Conservation (phyloP, 2,888 invertebrate genomes). For the Habroteleia sp. region DNA sequence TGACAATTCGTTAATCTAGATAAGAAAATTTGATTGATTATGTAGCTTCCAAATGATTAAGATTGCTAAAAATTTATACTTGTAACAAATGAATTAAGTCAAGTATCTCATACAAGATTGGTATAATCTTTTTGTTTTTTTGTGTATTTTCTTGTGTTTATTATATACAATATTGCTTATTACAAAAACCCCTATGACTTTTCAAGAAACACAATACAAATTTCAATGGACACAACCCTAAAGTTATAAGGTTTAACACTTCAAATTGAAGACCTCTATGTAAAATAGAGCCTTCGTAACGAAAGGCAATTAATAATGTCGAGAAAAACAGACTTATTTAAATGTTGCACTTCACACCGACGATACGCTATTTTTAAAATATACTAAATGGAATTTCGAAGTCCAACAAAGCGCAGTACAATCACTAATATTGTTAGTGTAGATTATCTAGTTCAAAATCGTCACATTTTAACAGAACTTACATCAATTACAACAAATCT, state of each 20-base stretch:
- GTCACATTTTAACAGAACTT: constrained; percentile 6
- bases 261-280: neutral
- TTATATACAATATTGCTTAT: constrained; percentile 28
- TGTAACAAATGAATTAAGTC: neutral
- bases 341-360: constrained; percentile 21
- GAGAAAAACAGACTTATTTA: constrained; percentile 8
- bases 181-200: constrained; percentile 18
- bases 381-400: constrained; percentile 21
- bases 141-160: neutral
- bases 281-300: too few species aligned
- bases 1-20: constrained; percentile 22
- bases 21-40: constrained; percentile 32
- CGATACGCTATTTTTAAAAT: constrained; percentile 13
- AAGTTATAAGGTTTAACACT: constrained; percentile 2
- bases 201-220: constrained; percentile 10
- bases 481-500: too few species aligned
- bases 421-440: constrained; percentile 3
- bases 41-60: constrained; percentile 12
- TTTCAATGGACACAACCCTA: constrained; percentile 23
- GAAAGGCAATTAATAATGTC: constrained; percentile 1
- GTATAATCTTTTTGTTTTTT: neutral
- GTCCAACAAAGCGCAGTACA: constrained; percentile 14
- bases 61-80: neutral
- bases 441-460: constrained; percentile 3
- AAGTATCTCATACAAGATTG: neutral